These are phyloP conservation scores for Drosophila prolongata DNA, from an alignment of 2,888 invertebrate genomes.

Conservation along the genomic window DNA sequence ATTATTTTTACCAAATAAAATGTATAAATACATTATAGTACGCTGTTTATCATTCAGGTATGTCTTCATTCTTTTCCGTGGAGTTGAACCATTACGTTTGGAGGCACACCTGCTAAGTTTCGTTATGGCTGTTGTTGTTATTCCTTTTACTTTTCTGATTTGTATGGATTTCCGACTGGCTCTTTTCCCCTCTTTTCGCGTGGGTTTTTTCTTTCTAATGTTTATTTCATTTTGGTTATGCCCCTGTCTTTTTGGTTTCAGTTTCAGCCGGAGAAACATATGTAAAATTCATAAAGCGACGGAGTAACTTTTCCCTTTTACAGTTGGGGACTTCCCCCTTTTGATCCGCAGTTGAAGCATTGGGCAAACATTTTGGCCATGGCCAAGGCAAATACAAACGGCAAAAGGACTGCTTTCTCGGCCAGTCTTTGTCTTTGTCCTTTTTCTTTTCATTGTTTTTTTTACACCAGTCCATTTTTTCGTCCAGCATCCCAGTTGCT, in stretches of 20 bases:
- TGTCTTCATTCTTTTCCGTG: background rate
- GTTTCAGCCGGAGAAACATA: conserved; percentile 42
- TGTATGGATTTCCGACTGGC: conserved; percentile 46
- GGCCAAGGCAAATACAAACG: conserved; percentile 25
- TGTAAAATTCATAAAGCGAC: conserved; percentile 51
- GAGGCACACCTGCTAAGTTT: conserved; percentile 48
- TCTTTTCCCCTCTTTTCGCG: conserved; percentile 10
- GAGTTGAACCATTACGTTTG: conserved; percentile 21
- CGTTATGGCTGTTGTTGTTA: conserved; percentile 32
- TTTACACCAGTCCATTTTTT: background rate
- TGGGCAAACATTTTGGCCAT: conserved; percentile 31
- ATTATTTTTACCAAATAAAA: too few species aligned
- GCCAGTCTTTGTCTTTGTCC: background rate
- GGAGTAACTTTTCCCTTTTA: conserved; percentile 23
- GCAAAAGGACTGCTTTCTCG: conserved; percentile 5
- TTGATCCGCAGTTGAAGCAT: conserved; percentile 17
- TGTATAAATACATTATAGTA: too few species aligned
- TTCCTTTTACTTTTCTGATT: conserved; percentile 49
- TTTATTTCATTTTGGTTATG: conserved; percentile 49
- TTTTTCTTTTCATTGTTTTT: conserved; percentile 1
- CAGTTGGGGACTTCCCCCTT: conserved; percentile 13
- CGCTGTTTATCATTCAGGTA: too few species aligned
- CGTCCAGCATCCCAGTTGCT: conserved; percentile 14
- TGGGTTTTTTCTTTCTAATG: conserved; percentile 38
- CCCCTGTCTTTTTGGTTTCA: conserved; percentile 32